A percentile compares a stretch with the other conserved stretches of the same genome.
These are phyloP conservation scores for Amblyopsis hoosieri DNA, from an alignment of 2,797 vertebrate genomes.

Conservation along the genomic window DNA sequence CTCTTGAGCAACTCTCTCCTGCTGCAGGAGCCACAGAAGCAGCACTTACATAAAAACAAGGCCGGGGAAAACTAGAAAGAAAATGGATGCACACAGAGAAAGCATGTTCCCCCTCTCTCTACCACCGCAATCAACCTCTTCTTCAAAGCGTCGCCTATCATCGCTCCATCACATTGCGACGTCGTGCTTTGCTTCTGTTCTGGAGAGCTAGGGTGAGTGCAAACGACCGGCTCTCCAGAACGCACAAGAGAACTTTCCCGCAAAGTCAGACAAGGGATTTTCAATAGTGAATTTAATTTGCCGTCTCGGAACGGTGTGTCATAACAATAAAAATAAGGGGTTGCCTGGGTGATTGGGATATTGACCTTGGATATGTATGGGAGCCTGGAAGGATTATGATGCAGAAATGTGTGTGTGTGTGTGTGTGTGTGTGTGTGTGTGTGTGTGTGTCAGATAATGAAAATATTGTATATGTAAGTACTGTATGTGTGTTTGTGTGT, in stretches of 20 bases:
- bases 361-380: not conserved
- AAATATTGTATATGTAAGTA: not conserved
- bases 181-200: too few relatives aligned
- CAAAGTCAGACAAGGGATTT: too few relatives aligned
- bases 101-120: too few relatives aligned
- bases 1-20: constrained; percentile 48
- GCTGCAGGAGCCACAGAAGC: constrained; percentile 31
- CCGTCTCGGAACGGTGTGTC: too few relatives aligned
- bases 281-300: too few relatives aligned
- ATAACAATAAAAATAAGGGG: not conserved
- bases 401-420: not conserved
- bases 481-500: not conserved
- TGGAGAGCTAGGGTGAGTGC: too few relatives aligned
- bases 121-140: too few relatives aligned
- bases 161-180: too few relatives aligned
- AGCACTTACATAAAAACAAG: constrained; percentile 52
- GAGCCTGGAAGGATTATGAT: not conserved
- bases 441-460: not conserved
- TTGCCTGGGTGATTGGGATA: not conserved
- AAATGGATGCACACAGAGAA: too few relatives aligned
- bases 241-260: too few relatives aligned
- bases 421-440: constrained; percentile 2
- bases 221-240: too few relatives aligned
- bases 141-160: too few relatives aligned
- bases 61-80: not conserved